Base-by-base conservation (phyloP, 1,140 invertebrate genomes). In the Drosophila ambigua region DNA sequence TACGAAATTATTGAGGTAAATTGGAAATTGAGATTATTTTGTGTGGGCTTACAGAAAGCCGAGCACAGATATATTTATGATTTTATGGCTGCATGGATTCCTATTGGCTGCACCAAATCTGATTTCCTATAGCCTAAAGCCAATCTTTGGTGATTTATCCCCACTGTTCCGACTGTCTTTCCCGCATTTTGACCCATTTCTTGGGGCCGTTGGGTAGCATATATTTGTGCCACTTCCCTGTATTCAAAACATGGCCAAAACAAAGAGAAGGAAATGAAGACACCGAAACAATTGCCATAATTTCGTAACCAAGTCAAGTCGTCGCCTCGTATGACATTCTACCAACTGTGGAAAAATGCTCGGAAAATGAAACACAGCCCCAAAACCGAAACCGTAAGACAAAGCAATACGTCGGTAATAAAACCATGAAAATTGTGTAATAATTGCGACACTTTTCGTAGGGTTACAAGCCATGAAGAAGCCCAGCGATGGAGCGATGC, bases 381-480 rank as follows among this genome's bases (percentile, higher is more conserved):
- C 28, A 26, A 53, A 63, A 43, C 28, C 59, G 23, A 72, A 13
- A 43, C 15, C 49, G 11, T 39, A 39, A 13, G 39, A 50, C 52
- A 23, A 43, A 43, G 66, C 53, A 20, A 58, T 53, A 78, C 43
- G 43, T 45, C 45, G 43, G 35, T 39, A 39, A 39, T 39, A 39
- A 39, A 76, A 55, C 66, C 52, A 73, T 61, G 41, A 76, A 82
- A 79, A 79, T 85, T 87, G 74, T 88, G 82, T 75, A 85, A 85
- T 88, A 88, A 88, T 85, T 85, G 83, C 83, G 79, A 85, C 78
- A 85, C 49, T 85, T 85, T 72, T 52, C 60, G 35, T 39, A 31
- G 51, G 69, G 62, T 60, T 74, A 66, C 67, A 61, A 72, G 62
- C 61, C 74, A 66, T 74, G 53, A 69, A 73, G 68, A 64, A 80